Conservation (phyloP, 2,888 invertebrate genomes). For the Xestobium rufovillosum region DNA sequence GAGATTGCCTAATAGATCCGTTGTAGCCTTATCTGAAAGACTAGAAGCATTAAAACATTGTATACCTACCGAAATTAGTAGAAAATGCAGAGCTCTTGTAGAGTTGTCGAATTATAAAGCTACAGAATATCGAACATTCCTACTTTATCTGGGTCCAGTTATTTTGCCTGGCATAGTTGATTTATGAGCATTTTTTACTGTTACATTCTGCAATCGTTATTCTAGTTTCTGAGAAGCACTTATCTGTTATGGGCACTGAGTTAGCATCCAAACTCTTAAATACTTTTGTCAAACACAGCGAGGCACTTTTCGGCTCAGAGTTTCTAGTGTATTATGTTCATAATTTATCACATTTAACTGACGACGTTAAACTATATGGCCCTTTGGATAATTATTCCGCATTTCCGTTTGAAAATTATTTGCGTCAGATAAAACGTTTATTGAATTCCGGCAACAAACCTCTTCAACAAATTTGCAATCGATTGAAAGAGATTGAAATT, state of each 20-base stretch:
- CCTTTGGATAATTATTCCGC: slow-evolving; percentile 12
- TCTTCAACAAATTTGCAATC: slow-evolving; percentile 6
- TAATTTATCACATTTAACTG: slow-evolving; percentile 10
- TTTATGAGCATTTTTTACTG: slow-evolving; percentile 13
- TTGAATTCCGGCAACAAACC: slow-evolving; percentile 11
- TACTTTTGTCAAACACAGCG: slow-evolving; percentile 10
- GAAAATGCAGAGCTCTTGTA: slow-evolving; percentile 12
- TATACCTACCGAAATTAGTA: too few relatives aligned
- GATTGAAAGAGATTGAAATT: slow-evolving; percentile 4
- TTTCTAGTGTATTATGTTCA: slow-evolving; percentile 12
- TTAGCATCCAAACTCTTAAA: slow-evolving; percentile 11
- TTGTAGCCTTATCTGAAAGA: slow-evolving; percentile 5
- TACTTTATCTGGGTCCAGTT: slow-evolving; percentile 12
- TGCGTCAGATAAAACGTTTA: slow-evolving; percentile 11
- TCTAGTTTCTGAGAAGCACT: slow-evolving; percentile 2
- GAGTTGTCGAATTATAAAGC: slow-evolving; percentile 13
- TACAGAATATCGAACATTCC: too few relatives aligned
- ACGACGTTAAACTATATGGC: slow-evolving; percentile 10
- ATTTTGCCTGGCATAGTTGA: slow-evolving; percentile 5
- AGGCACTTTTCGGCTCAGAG: slow-evolving; percentile 11
- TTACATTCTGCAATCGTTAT: slow-evolving; percentile 11
- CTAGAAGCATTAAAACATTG: slow-evolving; percentile 8
- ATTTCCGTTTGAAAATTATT: slow-evolving; percentile 13
- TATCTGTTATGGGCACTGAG: slow-evolving; percentile 5
- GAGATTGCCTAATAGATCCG: neutral